Conservation (phyloP, 2,888 invertebrate species). For the Drosophila meridionalis region DNA sequence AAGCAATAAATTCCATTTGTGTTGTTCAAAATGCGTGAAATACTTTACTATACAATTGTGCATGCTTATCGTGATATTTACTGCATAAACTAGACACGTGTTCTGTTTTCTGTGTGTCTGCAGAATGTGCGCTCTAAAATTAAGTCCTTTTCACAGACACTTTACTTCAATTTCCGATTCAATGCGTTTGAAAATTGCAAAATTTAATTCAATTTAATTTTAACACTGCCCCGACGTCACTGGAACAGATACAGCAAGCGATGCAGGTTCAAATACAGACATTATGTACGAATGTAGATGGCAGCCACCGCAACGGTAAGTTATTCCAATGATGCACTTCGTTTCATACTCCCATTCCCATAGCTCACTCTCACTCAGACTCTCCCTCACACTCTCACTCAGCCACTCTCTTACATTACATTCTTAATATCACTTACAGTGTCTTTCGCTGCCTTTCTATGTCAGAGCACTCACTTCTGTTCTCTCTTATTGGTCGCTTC, state of each 20-base stretch:
- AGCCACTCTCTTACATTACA: background rate
- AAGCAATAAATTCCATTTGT: no score
- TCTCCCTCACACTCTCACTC: conserved; percentile 6
- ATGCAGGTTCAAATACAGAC: background rate
- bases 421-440: background rate
- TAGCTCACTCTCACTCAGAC: background rate
- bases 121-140: conserved; percentile 26
- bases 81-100: conserved; percentile 18
- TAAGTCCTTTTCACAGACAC: conserved; percentile 36
- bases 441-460: background rate
- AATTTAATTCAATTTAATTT: conserved; percentile 24
- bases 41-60: background rate
- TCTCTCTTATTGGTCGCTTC: background rate
- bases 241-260: background rate
- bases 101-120: conserved; percentile 4
- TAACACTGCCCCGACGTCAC: background rate
- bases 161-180: conserved; percentile 37
- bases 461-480: background rate
- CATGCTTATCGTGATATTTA: background rate
- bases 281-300: background rate
- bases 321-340: conserved; percentile 2
- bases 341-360: conserved; percentile 2
- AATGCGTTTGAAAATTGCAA: conserved; percentile 18
- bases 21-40: background rate
- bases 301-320: background rate